Base-by-base conservation (phyloP, 2,797 vertebrate genomes). In the Falco biarmicus region DNA sequence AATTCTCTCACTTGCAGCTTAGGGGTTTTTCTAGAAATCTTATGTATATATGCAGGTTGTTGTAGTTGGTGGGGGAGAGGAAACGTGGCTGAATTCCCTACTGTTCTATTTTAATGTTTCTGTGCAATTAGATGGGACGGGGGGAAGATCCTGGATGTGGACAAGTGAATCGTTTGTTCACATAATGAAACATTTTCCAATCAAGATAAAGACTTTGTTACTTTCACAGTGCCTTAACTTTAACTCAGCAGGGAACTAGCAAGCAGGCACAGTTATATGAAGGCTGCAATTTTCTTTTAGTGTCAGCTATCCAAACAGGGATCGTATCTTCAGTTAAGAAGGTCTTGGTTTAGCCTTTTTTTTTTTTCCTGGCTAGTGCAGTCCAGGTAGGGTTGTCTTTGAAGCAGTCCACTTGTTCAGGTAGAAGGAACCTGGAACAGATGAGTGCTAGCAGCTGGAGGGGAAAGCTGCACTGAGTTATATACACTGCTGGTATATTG, bases 141-240 rank as follows among this genome's bases (percentile, higher is more conserved):
- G 32, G 29, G 22, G 11, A 91, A 74, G 92, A 95, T 95, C 90
- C 90, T 92, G 83, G 97, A 89, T 98, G 95, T 96, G 96, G 96
- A 95, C 95, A 93, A 97, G 78, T 94, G 96, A 95, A 89, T 98
- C 88, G 96, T 98, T 97, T 98, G 87, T 96, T 93, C 95, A 69
- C 69, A 61, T 97, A 98, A 97, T 95, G 92, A 97, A 97, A 95
- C 77, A 53, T 85, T 95, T 96, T 96, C 85, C 90, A 96, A 93
- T 97, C 94, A 94, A 96, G 86, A 47, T 93, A 91, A 88, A 97
- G 87, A 73, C 53, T 80, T 96, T 78, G 95, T 97, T 93, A 79
- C 92, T 96, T 37, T 96, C 78, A 22, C 71, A 59, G 89, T 84
- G 54, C 51, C 84, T 93, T 94, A 66, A 59, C 87, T 94, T 85